Evolutionary conservation across 2,113 vertebrate genomes (phyloP), one percentile per base, ranked within the genome.

Genomic region (Macaca mulatta): DNA sequence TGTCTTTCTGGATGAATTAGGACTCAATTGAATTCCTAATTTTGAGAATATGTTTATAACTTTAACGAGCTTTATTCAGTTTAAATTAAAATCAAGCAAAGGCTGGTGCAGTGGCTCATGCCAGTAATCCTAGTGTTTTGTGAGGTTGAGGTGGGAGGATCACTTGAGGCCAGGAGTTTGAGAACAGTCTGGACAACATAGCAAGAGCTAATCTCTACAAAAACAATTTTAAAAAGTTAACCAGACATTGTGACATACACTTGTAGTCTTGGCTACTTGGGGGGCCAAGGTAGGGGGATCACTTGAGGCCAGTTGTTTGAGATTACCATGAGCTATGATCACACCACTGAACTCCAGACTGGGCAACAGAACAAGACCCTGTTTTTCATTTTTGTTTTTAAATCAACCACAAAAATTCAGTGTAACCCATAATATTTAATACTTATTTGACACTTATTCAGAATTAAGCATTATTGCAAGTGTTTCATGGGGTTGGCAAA

Each of bases 1-100:
- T 57, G 35, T 82, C n/a, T 69, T 92, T 17, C 48, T 75, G 59
- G 27, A 35, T 82, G n/a, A 55, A 74, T 83, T 67, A 38, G 43
- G 43, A 79, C 0, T 78, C 35, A 64, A 13, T 59, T 78, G n/a
- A 88, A 77, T 93, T 83, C 25, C 12, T 93, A 86, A 91, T 61
- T 75, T 45, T 88, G 38, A 95, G 20, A 38, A 61, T 61, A 35
- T 61, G n/a, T 18, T 82, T 23, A 80, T 88, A 61, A 93, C 6
- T 83, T 14, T 20, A 86, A 89, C 70, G 3, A 67, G 23, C 1
- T 86, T 5, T 77, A 9, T 61, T 85, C 2, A 79, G 89, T 91
- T 97, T 61, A 94, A 97, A 77, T n/a, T 64, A n/a, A 82, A 72
- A 52, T 57, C 30, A 61, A 40, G 6, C 48, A 57, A 35, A 92